A percentile compares a stretch with the other conserved stretches of the same genome.
These are phyloP conservation scores for Kryptolebias ocellatus DNA, from an alignment of 2,797 vertebrate genomes.

Conservation along the genomic window DNA sequence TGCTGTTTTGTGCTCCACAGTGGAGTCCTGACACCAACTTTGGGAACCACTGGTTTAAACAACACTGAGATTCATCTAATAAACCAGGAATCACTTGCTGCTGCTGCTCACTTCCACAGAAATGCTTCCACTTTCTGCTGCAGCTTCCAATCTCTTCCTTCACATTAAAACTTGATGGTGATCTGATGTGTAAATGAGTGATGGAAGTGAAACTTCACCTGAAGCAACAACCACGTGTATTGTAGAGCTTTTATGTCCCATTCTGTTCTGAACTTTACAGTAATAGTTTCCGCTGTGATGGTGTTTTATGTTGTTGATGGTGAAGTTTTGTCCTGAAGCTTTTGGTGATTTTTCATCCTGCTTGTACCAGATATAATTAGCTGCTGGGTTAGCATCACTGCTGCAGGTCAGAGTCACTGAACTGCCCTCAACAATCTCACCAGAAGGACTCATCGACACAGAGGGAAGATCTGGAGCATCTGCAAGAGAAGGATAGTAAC, in stretches of 20 bases:
- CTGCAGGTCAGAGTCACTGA: conserved; percentile 15
- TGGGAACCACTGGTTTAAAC: too few relatives aligned
- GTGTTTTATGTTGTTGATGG: conserved; percentile 13
- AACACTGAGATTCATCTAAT: too few relatives aligned
- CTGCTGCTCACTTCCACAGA: too few relatives aligned
- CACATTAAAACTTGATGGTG: neutral
- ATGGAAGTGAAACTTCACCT: conserved; percentile 23
- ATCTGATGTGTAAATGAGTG: neutral
- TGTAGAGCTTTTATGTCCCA: conserved; percentile 5
- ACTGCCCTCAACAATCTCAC: conserved; percentile 19
- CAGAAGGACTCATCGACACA: conserved; percentile 23
- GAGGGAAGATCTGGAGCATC: neutral
- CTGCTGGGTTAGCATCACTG: conserved; percentile 30
- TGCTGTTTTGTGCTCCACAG: too few relatives aligned
- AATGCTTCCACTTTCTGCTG: too few relatives aligned
- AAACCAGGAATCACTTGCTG: too few relatives aligned
- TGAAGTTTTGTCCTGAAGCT: conserved; percentile 29
- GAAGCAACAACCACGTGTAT: neutral
- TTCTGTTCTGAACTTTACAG: conserved; percentile 31
- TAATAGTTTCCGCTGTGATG: conserved; percentile 45
- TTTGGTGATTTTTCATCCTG: conserved; percentile 2
- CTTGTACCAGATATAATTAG: conserved; percentile 36
- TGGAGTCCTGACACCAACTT: too few relatives aligned
- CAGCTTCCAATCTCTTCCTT: neutral
- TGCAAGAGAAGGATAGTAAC: neutral